Base-by-base conservation (phyloP, 2,797 vertebrate genomes). In the Hephaestus fuliginosus region DNA sequence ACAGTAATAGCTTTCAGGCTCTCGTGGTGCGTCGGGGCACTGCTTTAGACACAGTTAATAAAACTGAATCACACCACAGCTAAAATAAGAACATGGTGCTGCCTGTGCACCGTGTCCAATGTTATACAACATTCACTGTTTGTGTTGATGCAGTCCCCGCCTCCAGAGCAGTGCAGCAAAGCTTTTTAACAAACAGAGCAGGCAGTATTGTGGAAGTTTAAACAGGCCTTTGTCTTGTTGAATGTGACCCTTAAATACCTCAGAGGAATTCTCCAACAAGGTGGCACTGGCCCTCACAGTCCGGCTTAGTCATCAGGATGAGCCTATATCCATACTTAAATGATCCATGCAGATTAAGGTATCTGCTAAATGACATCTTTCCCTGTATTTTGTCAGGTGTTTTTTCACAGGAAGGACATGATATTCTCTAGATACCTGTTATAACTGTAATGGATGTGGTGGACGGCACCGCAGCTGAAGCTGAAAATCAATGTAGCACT, bases 1-100 rank as follows among this genome's bases (percentile, higher is more conserved):
- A 66, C 68, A 62, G 55, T 67, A 53, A 80, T 60, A 62, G 58
- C 71, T 75, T 77, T 58, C 52, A 57, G 62, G 78, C 56, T 74
- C 39, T 7, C 7, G 57, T 74, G 57, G 41, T 70, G 63, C 61
- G 71, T 55, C 33, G n/a, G 28, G 41, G 56, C 41, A 10, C 3
- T 53, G 69, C 39, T 72, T 80, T 52, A 62, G 69, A 60, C 28
- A 68, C 43, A 78, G 52, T 80, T 64, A 48, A 62, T 78, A 44
- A 60, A 65, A 57, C 46, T 66, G 33, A 62, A 76, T 69, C 51
- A 70, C 57, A 25, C 18, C 46, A 41, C 55, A 36, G 44, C 66
- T 75, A 25, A 80, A 80, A 69, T 52, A 69, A 46, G n/a, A 78
- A 76, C 33, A 17, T 18, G n/a, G 22, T 58, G 28, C 55, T 33